These are phyloP conservation scores for Helicoverpa armigera DNA, from an alignment of 1,140 invertebrate genomes.

Conservation along the genomic window DNA sequence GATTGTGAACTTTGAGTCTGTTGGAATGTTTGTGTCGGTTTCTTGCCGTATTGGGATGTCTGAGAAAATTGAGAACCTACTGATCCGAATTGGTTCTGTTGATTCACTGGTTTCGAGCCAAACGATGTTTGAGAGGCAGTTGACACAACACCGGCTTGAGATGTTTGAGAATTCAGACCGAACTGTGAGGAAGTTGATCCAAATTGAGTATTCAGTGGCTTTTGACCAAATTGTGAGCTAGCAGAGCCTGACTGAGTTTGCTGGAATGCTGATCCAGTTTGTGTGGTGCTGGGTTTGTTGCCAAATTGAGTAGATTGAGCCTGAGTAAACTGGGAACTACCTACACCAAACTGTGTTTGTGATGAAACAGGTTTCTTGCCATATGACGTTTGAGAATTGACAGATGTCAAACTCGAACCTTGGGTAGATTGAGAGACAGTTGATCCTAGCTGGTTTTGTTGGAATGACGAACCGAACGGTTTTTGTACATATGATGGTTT, in stretches of 20 bases:
- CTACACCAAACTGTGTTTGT: background rate
- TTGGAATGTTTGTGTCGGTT: background rate
- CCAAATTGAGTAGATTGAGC: background rate
- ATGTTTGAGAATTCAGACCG: background rate
- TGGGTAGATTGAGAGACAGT: background rate
- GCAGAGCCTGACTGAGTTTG: constrained; percentile 13
- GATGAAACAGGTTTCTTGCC: background rate
- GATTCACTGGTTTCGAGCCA: background rate
- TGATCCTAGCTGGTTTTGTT: constrained; percentile 20
- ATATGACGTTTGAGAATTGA: background rate
- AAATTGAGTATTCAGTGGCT: background rate
- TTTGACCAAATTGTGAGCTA: constrained; percentile 6
- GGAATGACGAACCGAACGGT: background rate
- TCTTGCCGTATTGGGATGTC: background rate
- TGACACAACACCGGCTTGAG: background rate
- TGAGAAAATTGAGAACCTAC: background rate
- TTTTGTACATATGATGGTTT: constrained; percentile 9
- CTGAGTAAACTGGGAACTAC: background rate
- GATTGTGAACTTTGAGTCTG: background rate
- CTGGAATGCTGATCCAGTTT: background rate
- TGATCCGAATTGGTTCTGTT: background rate
- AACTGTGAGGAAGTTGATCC: background rate
- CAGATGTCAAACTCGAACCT: background rate
- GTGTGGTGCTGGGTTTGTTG: constrained; percentile 1
- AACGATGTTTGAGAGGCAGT: background rate